Evolutionary conservation across 2,113 vertebrate species (phyloP).

Genomic region (Cynopterus brachyotis): DNA sequence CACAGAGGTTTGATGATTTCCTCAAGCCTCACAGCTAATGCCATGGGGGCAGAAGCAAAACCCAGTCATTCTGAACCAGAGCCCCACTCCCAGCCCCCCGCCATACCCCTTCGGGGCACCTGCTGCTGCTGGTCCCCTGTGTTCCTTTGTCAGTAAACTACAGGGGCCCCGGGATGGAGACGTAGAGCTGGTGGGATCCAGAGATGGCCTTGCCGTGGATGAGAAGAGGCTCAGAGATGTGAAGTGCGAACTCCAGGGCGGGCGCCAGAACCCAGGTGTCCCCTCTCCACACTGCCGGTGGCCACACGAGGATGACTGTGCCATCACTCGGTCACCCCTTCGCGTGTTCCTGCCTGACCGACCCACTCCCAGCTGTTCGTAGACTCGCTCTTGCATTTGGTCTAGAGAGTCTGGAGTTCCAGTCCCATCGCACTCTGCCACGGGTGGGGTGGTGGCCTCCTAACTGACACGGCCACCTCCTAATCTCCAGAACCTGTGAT

Average conservation of each 20-base stretch:
- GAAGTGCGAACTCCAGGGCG: too few relatives aligned
- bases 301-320: background rate
- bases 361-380: background rate
- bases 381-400: too few relatives aligned
- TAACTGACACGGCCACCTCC: accelerated
- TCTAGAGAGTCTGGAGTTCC: background rate
- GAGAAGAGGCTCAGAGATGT: background rate
- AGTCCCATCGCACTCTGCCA: too few relatives aligned
- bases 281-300: background rate
- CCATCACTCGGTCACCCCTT: too few relatives aligned
- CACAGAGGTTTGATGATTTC: background rate
- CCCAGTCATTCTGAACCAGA: background rate
- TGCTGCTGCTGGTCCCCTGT: background rate
- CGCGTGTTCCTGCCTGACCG: background rate
- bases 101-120: accelerated
- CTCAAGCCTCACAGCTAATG: background rate
- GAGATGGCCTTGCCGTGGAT: background rate
- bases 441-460: background rate
- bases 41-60: accelerated
- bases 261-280: background rate
- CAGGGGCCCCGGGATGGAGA: background rate
- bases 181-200: background rate
- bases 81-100: background rate
- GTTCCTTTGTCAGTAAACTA: accelerated
- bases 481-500: background rate